Evolutionary conservation across 2,888 invertebrate species (phyloP).

Genomic region (Lumbricus terrestris): DNA sequence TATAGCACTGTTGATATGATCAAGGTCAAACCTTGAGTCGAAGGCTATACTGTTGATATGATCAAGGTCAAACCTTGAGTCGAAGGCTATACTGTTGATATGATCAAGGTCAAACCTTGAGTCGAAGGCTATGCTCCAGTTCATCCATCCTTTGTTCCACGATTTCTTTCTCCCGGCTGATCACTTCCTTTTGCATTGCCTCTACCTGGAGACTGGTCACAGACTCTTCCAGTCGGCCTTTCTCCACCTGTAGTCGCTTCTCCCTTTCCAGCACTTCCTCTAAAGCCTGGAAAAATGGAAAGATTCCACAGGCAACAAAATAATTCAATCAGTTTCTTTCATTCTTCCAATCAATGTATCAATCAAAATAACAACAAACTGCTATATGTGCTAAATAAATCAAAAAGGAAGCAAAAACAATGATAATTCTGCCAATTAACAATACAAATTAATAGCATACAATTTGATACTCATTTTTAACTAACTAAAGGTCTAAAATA

Average conservation of each 20-base stretch:
- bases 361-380: not conserved
- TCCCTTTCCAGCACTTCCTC: not conserved
- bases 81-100: not conserved
- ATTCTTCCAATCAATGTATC: not conserved
- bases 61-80: not conserved
- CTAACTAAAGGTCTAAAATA: not conserved
- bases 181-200: not conserved
- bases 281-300: not conserved
- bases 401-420: not conserved
- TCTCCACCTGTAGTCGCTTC: not conserved
- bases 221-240: not conserved
- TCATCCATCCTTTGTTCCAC: not conserved
- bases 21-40: not conserved
- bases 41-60: not conserved
- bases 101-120: not conserved
- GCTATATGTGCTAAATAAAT: not conserved
- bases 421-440: not conserved
- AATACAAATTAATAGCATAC: not conserved
- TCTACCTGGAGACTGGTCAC: not conserved
- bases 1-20: not conserved
- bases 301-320: not conserved
- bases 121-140: not conserved
- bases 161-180: not conserved
- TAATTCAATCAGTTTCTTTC: not conserved
- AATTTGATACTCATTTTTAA: not conserved